A percentile compares a stretch with the other conserved stretches of the same genome.
Evolutionary conservation across 1,140 invertebrate genomes (phyloP).

Genomic region (Geopemphigus sp.): DNA sequence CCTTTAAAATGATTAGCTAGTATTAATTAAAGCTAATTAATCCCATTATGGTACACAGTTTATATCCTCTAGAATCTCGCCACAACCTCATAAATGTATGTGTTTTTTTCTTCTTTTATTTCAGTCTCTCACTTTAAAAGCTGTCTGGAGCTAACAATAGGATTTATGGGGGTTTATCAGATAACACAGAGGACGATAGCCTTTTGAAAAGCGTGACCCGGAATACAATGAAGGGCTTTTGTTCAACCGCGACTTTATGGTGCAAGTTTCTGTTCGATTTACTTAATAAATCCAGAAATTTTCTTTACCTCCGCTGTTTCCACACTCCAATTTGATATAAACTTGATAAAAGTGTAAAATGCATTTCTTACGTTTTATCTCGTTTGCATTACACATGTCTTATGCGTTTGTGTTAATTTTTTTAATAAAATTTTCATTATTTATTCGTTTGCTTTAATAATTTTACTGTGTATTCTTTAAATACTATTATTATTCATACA

Average conservation of each 20-base stretch:
- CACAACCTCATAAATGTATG: background rate
- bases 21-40: conserved; percentile 29
- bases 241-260: conserved; percentile 45
- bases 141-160: conserved; percentile 45
- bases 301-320: background rate
- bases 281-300: conserved; percentile 34
- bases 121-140: conserved; percentile 43
- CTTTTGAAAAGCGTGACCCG: conserved; percentile 47
- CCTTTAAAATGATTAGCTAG: background rate
- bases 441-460: too few species aligned
- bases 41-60: conserved; percentile 15
- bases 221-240: conserved; percentile 46
- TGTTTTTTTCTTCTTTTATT: conserved; percentile 34
- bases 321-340: conserved; percentile 2
- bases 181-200: conserved; percentile 44
- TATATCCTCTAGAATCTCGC: background rate
- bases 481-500: too few species aligned
- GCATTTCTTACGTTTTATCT: background rate
- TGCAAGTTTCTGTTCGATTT: conserved; percentile 48
- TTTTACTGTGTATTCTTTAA: too few species aligned
- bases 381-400: background rate
- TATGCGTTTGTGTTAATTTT: background rate
- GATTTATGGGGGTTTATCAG: conserved; percentile 48
- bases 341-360: background rate
- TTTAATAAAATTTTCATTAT: too few species aligned